phyloP scores from a whole-genome alignment of 2,888 invertebrate species.

The Diaperis boleti region DNA sequence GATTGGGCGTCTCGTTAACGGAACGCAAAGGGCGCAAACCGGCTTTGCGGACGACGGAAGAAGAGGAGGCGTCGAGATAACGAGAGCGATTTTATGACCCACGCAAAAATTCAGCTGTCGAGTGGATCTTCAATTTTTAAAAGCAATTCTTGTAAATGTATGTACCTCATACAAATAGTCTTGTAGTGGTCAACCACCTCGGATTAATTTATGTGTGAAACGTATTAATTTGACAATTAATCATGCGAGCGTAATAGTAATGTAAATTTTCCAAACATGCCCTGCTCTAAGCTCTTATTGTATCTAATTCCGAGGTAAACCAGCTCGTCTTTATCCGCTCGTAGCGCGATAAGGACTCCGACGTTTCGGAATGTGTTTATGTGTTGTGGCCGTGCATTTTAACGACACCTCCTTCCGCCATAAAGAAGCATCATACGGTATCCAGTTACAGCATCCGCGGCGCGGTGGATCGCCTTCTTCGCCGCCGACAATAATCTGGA shows the following conservation, averaged over 20 bases:
- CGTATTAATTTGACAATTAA: too few species aligned
- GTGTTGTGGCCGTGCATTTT: slow-evolving; percentile 50
- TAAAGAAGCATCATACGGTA: slow-evolving; percentile 57
- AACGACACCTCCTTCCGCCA: slow-evolving; percentile 55
- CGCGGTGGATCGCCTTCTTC: slow-evolving; percentile 51
- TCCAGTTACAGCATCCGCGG: slow-evolving; percentile 50
- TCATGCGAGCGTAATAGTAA: too few species aligned
- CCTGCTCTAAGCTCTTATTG: too few species aligned
- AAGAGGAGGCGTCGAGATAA: not conserved
- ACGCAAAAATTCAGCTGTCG: too few species aligned
- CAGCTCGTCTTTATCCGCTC: not conserved
- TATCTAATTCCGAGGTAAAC: too few species aligned
- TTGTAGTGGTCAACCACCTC: too few species aligned
- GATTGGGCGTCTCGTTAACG: slow-evolving; percentile 12
- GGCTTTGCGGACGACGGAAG: not conserved
- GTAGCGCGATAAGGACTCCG: slow-evolving; percentile 37
- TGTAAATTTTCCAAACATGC: too few species aligned
- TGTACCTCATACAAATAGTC: too few species aligned
- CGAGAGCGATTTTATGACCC: not conserved
- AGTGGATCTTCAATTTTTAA: too few species aligned
- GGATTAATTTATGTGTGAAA: too few species aligned
- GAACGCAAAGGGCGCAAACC: slow-evolving; percentile 16
- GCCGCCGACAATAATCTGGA: slow-evolving; percentile 60
- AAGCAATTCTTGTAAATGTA: too few species aligned
- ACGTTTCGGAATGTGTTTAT: slow-evolving; percentile 46